phyloP scores from a whole-genome alignment of 2,113 vertebrate species.

The Beaufortia kweichowensis region DNA sequence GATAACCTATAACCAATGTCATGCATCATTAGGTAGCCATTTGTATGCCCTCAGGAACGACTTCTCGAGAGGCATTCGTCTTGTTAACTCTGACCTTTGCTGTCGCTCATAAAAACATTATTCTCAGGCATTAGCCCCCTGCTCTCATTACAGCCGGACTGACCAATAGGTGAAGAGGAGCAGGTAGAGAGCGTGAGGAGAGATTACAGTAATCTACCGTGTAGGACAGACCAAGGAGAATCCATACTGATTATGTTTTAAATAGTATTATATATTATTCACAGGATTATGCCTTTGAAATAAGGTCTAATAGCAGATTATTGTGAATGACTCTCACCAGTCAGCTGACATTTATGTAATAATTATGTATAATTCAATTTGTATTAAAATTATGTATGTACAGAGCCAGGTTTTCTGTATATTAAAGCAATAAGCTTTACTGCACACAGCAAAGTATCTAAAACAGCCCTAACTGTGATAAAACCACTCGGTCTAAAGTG shows the following conservation, averaged over 20 bases:
- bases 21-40: conserved; percentile 60
- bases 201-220: conserved; percentile 43
- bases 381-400: not conserved
- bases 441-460: no score
- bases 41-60: conserved; percentile 52
- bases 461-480: no score
- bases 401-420: not conserved
- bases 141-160: conserved; percentile 25
- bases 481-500: no score
- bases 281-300: conserved; percentile 16
- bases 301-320: conserved; percentile 1
- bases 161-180: conserved; percentile 34
- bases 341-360: not conserved
- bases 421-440: not conserved
- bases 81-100: conserved; percentile 55
- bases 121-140: conserved; percentile 36
- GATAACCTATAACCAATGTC: conserved; percentile 55
- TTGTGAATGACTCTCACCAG: not conserved
- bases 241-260: not conserved
- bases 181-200: conserved; percentile 19
- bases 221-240: conserved; percentile 32
- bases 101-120: conserved; percentile 15
- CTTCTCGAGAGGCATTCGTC: conserved; percentile 8
- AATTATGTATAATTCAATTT: conserved; percentile 23
- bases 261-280: conserved; percentile 22